Evolutionary conservation across 2,888 invertebrate species (phyloP).

Genomic region (Pasiphila rectangulata): DNA sequence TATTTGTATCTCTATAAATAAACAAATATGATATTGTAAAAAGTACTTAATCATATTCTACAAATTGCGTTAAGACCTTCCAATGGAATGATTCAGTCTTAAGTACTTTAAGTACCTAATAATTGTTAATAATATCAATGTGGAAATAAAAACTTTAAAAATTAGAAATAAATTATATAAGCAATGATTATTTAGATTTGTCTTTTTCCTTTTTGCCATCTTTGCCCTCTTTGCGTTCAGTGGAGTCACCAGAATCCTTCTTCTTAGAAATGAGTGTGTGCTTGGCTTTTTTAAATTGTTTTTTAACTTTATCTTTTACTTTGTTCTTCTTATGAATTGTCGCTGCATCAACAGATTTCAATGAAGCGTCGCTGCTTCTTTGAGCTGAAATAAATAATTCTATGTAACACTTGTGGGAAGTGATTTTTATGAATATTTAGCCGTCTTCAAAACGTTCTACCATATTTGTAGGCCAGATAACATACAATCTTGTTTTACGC

Average conservation of each 20-base stretch:
- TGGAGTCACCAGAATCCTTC: constrained; percentile 53
- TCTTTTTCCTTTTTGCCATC: constrained; percentile 49
- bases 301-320: constrained; percentile 75
- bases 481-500: no score
- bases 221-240: constrained; percentile 46
- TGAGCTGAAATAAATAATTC: constrained; percentile 62
- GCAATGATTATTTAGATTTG: constrained; percentile 48
- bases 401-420: no score
- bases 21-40: constrained; percentile 1
- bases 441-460: no score
- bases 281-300: constrained; percentile 74
- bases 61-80: constrained; percentile 14
- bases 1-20: not conserved
- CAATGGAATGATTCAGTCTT: constrained; percentile 75
- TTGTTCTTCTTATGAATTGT: constrained; percentile 68
- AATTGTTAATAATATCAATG: constrained; percentile 21
- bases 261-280: constrained; percentile 68
- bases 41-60: not conserved
- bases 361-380: constrained; percentile 71
- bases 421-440: no score
- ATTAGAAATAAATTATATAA: constrained; percentile 6
- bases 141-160: constrained; percentile 1
- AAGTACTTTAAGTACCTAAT: constrained; percentile 55
- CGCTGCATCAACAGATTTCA: constrained; percentile 63
- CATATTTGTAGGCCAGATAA: no score